Conservation (phyloP, 1,140 invertebrate genomes). For the Drosophila lacertosa region DNA sequence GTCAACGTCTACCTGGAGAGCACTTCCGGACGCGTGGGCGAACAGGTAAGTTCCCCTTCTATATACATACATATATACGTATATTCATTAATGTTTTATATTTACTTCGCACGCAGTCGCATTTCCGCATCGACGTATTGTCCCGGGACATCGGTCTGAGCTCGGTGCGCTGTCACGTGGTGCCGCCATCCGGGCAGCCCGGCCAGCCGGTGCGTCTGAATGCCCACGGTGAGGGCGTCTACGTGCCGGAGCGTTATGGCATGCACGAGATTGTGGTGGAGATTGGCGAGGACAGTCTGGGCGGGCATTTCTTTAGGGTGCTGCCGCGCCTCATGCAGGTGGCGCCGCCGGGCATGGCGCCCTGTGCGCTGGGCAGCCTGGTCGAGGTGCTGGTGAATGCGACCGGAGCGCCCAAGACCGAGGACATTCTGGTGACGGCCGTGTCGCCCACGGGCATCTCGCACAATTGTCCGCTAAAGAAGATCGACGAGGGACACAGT, state of each 20-base stretch:
- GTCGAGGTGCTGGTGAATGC: constrained; percentile 97
- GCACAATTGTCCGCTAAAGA: constrained; percentile 90
- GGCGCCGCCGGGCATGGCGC: constrained; percentile 95
- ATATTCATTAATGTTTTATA: constrained; percentile 73
- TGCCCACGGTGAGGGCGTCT: constrained; percentile 90
- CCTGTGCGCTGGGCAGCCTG: constrained; percentile 95
- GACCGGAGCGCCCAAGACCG: constrained; percentile 91
- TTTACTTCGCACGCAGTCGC: constrained; percentile 86
- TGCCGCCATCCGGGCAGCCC: constrained; percentile 89
- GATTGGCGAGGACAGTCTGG: constrained; percentile 86
- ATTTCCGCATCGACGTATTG: constrained; percentile 91
- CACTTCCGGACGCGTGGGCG: constrained; percentile 92
- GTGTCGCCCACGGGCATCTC: constrained; percentile 93
- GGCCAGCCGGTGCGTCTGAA: constrained; percentile 87
- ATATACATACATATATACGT: no score
- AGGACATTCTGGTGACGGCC: constrained; percentile 94
- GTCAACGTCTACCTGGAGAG: constrained; percentile 90
- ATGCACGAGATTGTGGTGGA: constrained; percentile 93
- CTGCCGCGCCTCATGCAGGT: constrained; percentile 93
- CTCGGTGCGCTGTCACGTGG: constrained; percentile 92
- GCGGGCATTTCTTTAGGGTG: constrained; percentile 92
- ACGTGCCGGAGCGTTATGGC: constrained; percentile 94
- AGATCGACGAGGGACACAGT: constrained; percentile 92
- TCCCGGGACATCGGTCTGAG: constrained; percentile 91
- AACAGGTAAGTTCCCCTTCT: constrained; percentile 89